Evolutionary conservation across 2,113 vertebrate species (phyloP).

Genomic region (Rhinopomastus cyanomelas): DNA sequence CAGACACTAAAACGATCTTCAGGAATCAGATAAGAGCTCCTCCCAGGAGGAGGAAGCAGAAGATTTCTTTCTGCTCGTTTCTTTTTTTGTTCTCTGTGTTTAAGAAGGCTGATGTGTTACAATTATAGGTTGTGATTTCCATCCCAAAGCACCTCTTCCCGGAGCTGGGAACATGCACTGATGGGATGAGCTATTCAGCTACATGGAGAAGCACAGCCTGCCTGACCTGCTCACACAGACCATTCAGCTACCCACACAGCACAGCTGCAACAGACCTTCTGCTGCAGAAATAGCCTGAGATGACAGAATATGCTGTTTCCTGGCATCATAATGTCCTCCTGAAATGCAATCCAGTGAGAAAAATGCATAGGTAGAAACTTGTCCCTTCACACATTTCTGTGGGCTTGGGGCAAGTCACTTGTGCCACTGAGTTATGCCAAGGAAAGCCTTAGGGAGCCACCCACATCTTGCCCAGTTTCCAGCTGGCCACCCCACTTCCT

Average conservation of each 20-base stretch:
- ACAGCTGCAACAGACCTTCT: background rate
- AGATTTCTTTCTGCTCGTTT: slow-evolving; percentile 20
- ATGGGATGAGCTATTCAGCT: background rate
- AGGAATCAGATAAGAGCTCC: slow-evolving; percentile 60
- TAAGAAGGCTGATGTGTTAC: background rate
- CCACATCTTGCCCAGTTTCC: background rate
- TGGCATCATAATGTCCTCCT: background rate
- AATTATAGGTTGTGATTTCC: slow-evolving; percentile 39
- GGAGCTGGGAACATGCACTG: background rate
- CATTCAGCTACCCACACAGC: background rate
- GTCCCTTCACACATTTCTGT: background rate
- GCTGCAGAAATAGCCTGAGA: background rate
- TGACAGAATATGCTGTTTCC: background rate
- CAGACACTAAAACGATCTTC: slow-evolving; percentile 27
- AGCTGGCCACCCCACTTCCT: background rate
- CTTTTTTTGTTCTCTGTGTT: background rate
- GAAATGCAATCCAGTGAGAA: background rate
- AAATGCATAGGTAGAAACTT: background rate
- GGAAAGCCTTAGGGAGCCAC: background rate
- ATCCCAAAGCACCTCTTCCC: background rate
- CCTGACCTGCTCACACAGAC: background rate
- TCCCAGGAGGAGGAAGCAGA: slow-evolving; percentile 58
- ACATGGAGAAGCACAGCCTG: background rate
- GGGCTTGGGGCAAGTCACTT: background rate
- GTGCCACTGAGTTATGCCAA: background rate